phyloP scores from a whole-genome alignment of 2,888 invertebrate genomes.

The Caradrina kadenii region DNA sequence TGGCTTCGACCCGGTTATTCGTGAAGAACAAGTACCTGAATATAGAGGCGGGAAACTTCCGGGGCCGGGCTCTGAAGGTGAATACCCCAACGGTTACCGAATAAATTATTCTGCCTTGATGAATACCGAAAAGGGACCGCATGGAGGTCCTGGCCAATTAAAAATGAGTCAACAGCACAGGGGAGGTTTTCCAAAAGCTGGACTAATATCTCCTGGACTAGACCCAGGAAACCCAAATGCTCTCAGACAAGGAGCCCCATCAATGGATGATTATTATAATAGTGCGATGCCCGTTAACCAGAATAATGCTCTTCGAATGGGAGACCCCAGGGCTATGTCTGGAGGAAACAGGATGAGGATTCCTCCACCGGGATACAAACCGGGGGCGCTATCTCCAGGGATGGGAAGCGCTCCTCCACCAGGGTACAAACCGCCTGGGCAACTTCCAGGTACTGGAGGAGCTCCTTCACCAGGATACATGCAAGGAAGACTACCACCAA shows the following conservation, averaged over 20 bases:
- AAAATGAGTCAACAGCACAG: background rate
- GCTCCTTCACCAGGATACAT: too few species aligned
- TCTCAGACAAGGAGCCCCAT: background rate
- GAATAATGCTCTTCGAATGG: background rate
- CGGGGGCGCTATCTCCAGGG: background rate
- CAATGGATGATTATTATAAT: background rate
- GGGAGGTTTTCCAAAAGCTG: background rate
- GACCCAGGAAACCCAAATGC: background rate
- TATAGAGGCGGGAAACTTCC: slow-evolving; percentile 4
- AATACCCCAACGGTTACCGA: slow-evolving; percentile 39
- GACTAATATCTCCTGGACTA: too few species aligned
- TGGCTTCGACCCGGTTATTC: background rate
- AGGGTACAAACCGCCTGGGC: background rate
- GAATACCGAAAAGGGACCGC: background rate
- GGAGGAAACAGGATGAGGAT: too few species aligned
- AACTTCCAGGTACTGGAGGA: background rate
- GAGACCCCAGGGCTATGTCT: background rate
- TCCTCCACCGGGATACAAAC: background rate
- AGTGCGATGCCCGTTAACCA: background rate
- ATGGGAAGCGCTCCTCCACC: background rate
- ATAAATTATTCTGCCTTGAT: background rate
- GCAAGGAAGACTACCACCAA: too few species aligned
- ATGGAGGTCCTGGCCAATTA: background rate
- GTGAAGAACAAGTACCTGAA: background rate
- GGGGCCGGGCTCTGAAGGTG: slow-evolving; percentile 34